phyloP scores from a whole-genome alignment of 1,140 invertebrate genomes.

The Macrobrachium rosenbergii region DNA sequence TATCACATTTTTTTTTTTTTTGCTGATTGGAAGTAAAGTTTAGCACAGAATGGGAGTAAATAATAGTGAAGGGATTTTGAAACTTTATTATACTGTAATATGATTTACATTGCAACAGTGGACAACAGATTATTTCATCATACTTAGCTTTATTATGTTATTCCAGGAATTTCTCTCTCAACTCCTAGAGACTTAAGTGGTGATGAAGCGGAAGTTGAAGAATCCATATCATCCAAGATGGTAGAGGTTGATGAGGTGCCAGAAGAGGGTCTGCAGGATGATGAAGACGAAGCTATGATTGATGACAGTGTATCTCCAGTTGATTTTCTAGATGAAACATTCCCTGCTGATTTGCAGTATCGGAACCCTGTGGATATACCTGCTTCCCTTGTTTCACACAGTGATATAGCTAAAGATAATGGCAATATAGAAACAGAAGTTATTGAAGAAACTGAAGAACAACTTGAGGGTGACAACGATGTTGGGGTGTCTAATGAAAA shows the following conservation, averaged over 20 bases:
- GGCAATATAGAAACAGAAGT: neutral
- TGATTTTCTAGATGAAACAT: neutral
- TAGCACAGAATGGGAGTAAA: too few relatives aligned
- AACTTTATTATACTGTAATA: too few relatives aligned
- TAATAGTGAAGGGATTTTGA: too few relatives aligned
- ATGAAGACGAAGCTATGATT: constrained; percentile 12
- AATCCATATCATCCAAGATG: constrained; percentile 56
- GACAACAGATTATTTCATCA: too few relatives aligned
- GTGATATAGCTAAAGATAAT: neutral
- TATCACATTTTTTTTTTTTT: too few relatives aligned
- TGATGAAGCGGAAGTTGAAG: constrained; percentile 46
- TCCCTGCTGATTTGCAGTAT: neutral
- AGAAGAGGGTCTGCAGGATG: constrained; percentile 5
- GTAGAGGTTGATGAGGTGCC: constrained; percentile 44
- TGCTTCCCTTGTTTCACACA: neutral
- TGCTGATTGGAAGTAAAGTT: too few relatives aligned
- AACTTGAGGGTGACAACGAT: neutral
- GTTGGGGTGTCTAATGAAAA: neutral
- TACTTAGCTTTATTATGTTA: neutral
- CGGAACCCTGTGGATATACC: neutral
- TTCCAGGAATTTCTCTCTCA: constrained; percentile 52
- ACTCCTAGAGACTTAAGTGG: constrained; percentile 50
- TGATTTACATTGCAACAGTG: too few relatives aligned
- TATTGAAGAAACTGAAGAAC: constrained; percentile 25
- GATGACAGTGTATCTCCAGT: neutral